phyloP scores from a whole-genome alignment of 2,797 vertebrate genomes.

The Propithecus perrieri region DNA sequence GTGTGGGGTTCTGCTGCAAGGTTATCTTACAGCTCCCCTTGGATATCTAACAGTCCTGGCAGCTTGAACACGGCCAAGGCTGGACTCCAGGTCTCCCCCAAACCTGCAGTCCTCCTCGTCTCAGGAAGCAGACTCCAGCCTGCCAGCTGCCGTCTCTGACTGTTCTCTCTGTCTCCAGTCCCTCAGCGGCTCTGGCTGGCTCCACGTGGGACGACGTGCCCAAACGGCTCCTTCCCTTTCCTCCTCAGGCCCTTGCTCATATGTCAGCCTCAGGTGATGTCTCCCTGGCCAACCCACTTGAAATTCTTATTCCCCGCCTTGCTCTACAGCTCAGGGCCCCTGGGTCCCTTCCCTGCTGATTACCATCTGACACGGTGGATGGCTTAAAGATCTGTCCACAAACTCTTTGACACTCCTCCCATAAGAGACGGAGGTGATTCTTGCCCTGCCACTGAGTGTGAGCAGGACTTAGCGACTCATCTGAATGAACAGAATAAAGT shows the following conservation, averaged over 20 bases:
- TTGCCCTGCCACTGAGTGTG: not conserved
- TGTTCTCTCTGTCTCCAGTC: accelerated
- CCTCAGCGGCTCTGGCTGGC: accelerated
- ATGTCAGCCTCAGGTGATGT: not conserved
- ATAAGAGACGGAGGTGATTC: not conserved
- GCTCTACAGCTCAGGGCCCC: not conserved
- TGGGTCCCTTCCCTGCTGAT: not conserved
- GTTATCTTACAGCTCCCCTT: accelerated
- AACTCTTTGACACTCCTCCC: not conserved
- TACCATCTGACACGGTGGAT: not conserved
- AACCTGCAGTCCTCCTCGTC: not conserved
- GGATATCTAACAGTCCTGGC: not conserved
- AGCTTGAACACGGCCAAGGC: too few species aligned
- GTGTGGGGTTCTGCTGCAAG: not conserved
- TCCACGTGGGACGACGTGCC: accelerated
- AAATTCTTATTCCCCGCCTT: not conserved
- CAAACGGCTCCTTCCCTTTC: not conserved
- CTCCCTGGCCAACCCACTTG: not conserved
- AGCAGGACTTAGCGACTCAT: not conserved
- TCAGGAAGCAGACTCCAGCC: not conserved
- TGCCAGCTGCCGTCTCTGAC: not conserved
- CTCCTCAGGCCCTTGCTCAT: not conserved
- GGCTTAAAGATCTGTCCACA: not conserved
- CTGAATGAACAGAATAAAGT: accelerated
- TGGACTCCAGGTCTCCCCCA: too few species aligned